phyloP scores from a whole-genome alignment of 2,797 vertebrate species.

The Megalops cyprinoides region DNA sequence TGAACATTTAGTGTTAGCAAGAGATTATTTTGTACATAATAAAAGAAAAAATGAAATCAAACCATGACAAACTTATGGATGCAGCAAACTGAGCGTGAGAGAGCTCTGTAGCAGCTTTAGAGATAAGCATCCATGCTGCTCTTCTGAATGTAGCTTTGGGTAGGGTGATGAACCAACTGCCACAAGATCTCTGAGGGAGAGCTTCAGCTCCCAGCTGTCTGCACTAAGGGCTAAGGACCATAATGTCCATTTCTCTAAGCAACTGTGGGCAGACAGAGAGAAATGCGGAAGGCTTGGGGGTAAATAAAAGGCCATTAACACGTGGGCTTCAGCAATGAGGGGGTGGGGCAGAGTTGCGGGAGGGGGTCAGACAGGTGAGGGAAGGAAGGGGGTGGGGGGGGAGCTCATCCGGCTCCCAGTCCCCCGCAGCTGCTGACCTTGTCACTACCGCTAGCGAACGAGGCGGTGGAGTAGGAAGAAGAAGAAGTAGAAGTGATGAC shows the following conservation, averaged over 20 bases:
- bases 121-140: not conserved
- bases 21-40: not conserved
- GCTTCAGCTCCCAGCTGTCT: not conserved
- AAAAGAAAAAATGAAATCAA: too few relatives aligned
- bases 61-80: too few relatives aligned
- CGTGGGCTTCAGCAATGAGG: not conserved
- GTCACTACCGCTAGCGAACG: conserved; percentile 76
- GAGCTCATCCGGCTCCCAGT: conserved; percentile 59
- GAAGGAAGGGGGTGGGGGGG: conserved; percentile 34
- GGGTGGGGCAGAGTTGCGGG: not conserved
- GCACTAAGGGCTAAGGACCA: not conserved
- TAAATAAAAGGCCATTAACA: not conserved
- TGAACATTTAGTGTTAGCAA: not conserved
- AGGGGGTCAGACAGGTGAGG: conserved; percentile 12
- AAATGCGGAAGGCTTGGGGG: not conserved
- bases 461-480: conserved; percentile 27
- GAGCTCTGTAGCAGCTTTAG: not conserved
- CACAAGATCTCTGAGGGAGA: not conserved
- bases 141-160: not conserved
- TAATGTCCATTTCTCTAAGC: not conserved
- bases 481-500: conserved; percentile 70
- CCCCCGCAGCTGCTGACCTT: conserved; percentile 71
- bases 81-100: not conserved
- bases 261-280: not conserved
- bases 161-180: not conserved